Percentiles rank a stretch among this genome's conserved stretches.
phyloP scores from a whole-genome alignment of 2,797 vertebrate species.

The Sparus aurata region DNA sequence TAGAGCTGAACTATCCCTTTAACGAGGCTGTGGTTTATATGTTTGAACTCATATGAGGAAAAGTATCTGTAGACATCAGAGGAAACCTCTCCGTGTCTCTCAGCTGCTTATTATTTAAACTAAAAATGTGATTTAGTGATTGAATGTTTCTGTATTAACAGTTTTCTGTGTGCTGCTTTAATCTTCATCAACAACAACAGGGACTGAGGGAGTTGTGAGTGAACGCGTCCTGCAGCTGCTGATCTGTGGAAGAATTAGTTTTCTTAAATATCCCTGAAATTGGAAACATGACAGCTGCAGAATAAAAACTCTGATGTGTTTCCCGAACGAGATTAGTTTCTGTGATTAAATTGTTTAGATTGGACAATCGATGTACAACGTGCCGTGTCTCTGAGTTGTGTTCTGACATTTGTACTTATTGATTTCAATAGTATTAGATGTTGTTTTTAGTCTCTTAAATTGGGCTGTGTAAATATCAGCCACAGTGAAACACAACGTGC shows the following conservation, averaged over 20 bases:
- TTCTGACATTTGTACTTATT: slow-evolving; percentile 68
- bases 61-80: slow-evolving; percentile 6
- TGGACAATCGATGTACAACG: slow-evolving; percentile 34
- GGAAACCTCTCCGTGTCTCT: neutral
- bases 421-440: slow-evolving; percentile 60
- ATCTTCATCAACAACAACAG: neutral
- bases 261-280: slow-evolving; percentile 28
- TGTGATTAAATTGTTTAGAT: slow-evolving; percentile 35
- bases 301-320: slow-evolving; percentile 33
- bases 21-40: neutral
- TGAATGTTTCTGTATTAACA: neutral
- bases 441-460: slow-evolving; percentile 66
- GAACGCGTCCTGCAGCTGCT: neutral
- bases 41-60: neutral
- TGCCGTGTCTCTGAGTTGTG: slow-evolving; percentile 26
- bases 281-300: slow-evolving; percentile 15
- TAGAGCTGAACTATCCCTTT: neutral
- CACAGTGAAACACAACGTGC: slow-evolving; percentile 21
- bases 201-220: neutral
- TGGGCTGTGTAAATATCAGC: slow-evolving; percentile 62
- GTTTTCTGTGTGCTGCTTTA: too few relatives aligned
- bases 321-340: slow-evolving; percentile 36
- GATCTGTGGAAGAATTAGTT: slow-evolving; percentile 10
- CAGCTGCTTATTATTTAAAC: neutral
- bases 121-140: neutral